These are phyloP conservation scores for Pogonophryne albipinna DNA, from an alignment of 2,797 vertebrate species.

Conservation along the genomic window DNA sequence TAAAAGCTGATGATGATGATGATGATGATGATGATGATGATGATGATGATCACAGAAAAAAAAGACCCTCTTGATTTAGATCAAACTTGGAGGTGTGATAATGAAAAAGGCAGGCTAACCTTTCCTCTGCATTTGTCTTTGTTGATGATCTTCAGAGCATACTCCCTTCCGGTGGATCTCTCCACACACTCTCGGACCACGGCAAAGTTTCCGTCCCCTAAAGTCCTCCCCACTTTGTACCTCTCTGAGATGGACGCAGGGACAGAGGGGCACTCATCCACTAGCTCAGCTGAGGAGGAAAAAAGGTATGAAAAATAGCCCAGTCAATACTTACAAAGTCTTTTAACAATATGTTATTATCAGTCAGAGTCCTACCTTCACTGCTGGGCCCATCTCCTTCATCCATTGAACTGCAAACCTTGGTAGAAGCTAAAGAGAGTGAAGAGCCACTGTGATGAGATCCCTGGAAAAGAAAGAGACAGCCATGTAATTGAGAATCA, in stretches of 20 bases:
- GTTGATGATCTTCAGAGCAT: slow-evolving; percentile 98
- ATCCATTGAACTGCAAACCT: slow-evolving; percentile 99
- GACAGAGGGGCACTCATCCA: slow-evolving; percentile 90
- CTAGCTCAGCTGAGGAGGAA: slow-evolving; percentile 84
- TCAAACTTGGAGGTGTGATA: background rate
- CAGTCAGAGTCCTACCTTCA: slow-evolving; percentile 86
- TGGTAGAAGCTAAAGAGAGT: slow-evolving; percentile 96
- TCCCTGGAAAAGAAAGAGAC: slow-evolving; percentile 81
- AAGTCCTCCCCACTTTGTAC: slow-evolving; percentile 95
- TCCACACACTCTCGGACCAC: slow-evolving; percentile 98
- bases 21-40: no score
- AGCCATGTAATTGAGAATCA: slow-evolving; percentile 3
- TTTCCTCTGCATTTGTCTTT: slow-evolving; percentile 98
- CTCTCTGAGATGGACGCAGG: slow-evolving; percentile 94
- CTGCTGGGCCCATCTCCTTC: slow-evolving; percentile 91
- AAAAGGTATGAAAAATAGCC: background rate
- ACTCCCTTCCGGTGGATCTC: slow-evolving; percentile 95
- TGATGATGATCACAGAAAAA: background rate
- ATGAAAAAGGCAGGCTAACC: slow-evolving; percentile 78
- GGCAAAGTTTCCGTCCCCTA: slow-evolving; percentile 97
- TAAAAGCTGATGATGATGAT: no score
- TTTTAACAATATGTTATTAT: background rate
- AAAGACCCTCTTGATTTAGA: background rate
- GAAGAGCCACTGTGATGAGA: slow-evolving; percentile 97
- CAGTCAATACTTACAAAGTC: background rate